Evolutionary conservation across 2,113 vertebrate genomes (phyloP), one percentile per base, ranked within the genome.

Genomic region (Mormoops blainvillei): DNA sequence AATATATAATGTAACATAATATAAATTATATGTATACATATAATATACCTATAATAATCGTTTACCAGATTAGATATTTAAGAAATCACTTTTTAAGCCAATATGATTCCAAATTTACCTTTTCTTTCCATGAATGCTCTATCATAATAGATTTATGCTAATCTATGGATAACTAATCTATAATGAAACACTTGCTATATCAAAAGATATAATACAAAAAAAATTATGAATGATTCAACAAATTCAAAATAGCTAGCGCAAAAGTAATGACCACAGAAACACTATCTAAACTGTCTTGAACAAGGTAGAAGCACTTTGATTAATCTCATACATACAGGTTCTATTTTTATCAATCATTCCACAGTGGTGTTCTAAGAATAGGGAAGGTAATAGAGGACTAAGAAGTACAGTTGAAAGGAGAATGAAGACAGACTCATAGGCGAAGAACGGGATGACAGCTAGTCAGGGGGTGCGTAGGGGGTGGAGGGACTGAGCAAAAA

Each of bases 171-270:
- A 28, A 71, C 33, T 48, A 41, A 50, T 26, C 22, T 43, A 48
- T 87, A 87, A 50, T 45, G 80, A 94, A 77, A 83, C 19, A 54
- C 4, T 52, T 83, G 28, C 19, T 87, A 33, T 63, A 54, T 83
- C n/a, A 91, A 94, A 91, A 78, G 36, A 85, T 91, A 41, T 19
- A 83, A 77, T 11, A 82, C n/a, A 96, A 43, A 63, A 94, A 87
- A 87, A 82, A 91, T 58, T 68, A 43, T 11, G 58, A 67, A 56
- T 52, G 56, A 91, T 77, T 91, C 70, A 81, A 86, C 14, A 56
- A 87, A 67, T 73, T 71, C 43, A 61, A 74, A 76, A 61, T 50
- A 63, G 87, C n/a, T 74, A 58, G 48, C 31, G 61, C 83, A 91
- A 87, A 91, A 94, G 56, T 52, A 50, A 91, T 77, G 50, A 70